A percentile compares a stretch with the other conserved stretches of the same genome.
Conservation (phyloP, 2,888 invertebrate species). For the Subacronicta megacephala region DNA sequence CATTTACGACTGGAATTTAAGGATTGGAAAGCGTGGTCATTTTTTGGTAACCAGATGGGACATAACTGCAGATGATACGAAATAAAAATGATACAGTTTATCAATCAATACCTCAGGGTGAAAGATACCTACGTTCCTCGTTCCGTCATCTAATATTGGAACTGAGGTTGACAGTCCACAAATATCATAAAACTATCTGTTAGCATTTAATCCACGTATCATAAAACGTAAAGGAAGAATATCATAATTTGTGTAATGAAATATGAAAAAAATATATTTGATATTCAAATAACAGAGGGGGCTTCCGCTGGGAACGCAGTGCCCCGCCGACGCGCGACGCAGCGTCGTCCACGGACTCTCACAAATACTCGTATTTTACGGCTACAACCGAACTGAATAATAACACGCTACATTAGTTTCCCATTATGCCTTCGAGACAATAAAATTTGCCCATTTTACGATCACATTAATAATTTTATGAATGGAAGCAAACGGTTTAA, state of each 20-base stretch:
- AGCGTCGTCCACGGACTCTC: conserved; percentile 69
- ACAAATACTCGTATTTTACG: conserved; percentile 87
- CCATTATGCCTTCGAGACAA: conserved; percentile 89
- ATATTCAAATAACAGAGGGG: conserved; percentile 86
- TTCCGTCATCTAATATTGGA: background rate
- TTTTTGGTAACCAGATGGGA: too few relatives aligned
- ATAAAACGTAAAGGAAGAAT: conserved; percentile 82
- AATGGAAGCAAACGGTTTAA: conserved; percentile 87
- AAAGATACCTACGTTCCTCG: too few relatives aligned
- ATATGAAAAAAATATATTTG: conserved; percentile 86
- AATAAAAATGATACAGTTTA: too few relatives aligned
- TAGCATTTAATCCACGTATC: conserved; percentile 79
- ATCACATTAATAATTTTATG: conserved; percentile 90
- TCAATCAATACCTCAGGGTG: too few relatives aligned
- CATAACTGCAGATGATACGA: too few relatives aligned
- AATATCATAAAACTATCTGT: conserved; percentile 70
- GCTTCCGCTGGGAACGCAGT: conserved; percentile 83
- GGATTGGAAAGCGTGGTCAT: too few relatives aligned
- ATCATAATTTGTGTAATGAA: conserved; percentile 87
- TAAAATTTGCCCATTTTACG: conserved; percentile 90
- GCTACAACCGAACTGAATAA: conserved; percentile 88
- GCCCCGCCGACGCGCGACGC: conserved; percentile 34
- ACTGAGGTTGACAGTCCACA: conserved; percentile 52
- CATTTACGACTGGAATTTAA: too few relatives aligned
- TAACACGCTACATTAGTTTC: conserved; percentile 90